Base-by-base conservation (phyloP, 2,888 invertebrate genomes). In the Tupiocoris notatus region DNA sequence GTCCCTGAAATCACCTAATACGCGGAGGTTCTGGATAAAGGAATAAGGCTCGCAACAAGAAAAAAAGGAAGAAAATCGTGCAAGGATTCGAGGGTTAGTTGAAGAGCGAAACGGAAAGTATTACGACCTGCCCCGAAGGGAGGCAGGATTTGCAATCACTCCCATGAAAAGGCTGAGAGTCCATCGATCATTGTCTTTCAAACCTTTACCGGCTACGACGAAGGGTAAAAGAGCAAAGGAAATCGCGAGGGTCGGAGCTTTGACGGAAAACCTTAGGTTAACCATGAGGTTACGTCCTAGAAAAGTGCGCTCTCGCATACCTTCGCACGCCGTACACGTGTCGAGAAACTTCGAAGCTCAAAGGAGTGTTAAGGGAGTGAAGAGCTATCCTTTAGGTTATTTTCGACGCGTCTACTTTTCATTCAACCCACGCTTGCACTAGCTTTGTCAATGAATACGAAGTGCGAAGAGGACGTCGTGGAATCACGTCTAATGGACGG, bases 101-200 rank as follows among this genome's bases (percentile, higher is more conserved):
- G 68, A n/a, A 16, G 12, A 23, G 17, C 1, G 66, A 20, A 25
- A 23, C 3, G 1, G 20, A 18, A 18, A 18, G 17, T n/a, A 17
- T 23, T 21, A 24, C 22, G 22, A 21, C 3, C 22, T 12, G 63
- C 22, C n/a, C n/a, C 18, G 22, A 63, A 21, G 22, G 57, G 61
- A 20, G 62, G 39, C 22, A 62, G 73, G 73, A 62, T 73, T 73
- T 73, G 73, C 73, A 73, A 73, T 73, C 73, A 25, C 73, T 73
- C 62, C 73, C 62, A 54, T 73, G 73, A 73, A 73, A 73, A 63
- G 73, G 73, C 21, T 62, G 39, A 62, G n/a, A 22, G 73, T 62
- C 73, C 73, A 73, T 73, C 73, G 73, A 73, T 73, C 73, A 73
- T 73, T 73, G 73, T 73, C 73, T 73, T 62, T 73, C 73, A 73